These are phyloP conservation scores for Rapana venosa DNA, from an alignment of 2,888 invertebrate genomes.

Conservation along the genomic window DNA sequence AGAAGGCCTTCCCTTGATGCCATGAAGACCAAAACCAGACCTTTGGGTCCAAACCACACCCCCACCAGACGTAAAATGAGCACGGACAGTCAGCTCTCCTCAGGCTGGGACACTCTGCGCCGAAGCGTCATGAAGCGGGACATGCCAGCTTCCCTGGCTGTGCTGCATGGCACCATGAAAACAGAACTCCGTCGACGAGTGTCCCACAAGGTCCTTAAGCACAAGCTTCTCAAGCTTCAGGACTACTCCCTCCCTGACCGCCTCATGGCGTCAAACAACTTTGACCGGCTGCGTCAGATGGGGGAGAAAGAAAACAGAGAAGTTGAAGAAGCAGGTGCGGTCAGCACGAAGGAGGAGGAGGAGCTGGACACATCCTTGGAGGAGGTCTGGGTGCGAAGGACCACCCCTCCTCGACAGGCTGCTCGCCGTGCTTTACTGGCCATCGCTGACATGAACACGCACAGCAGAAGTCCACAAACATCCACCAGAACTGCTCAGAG, in stretches of 20 bases:
- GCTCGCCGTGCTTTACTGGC: background rate
- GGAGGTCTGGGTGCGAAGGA: constrained; percentile 24
- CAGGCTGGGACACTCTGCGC: background rate
- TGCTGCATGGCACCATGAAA: constrained; percentile 31
- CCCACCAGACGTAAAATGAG: background rate
- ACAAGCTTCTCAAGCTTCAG: constrained; percentile 45
- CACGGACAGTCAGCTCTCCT: no score
- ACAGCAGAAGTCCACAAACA: constrained; percentile 9
- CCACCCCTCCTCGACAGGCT: constrained; percentile 15
- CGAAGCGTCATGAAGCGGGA: background rate
- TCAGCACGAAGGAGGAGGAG: background rate
- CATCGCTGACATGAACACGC: constrained; percentile 6
- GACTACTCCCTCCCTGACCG: constrained; percentile 43
- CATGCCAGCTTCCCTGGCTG: constrained; percentile 2
- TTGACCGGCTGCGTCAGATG: background rate
- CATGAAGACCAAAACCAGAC: background rate
- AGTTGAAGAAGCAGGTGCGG: background rate
- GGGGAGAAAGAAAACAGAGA: background rate
- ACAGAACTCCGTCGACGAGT: constrained; percentile 38
- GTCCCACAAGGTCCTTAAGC: constrained; percentile 41
- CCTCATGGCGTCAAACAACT: background rate
- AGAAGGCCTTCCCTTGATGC: background rate
- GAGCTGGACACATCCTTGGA: background rate
- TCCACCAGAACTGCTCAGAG: constrained; percentile 12
- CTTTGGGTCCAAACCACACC: background rate